phyloP scores from a whole-genome alignment of 2,888 invertebrate species.

The Eurytoma adleriae region DNA sequence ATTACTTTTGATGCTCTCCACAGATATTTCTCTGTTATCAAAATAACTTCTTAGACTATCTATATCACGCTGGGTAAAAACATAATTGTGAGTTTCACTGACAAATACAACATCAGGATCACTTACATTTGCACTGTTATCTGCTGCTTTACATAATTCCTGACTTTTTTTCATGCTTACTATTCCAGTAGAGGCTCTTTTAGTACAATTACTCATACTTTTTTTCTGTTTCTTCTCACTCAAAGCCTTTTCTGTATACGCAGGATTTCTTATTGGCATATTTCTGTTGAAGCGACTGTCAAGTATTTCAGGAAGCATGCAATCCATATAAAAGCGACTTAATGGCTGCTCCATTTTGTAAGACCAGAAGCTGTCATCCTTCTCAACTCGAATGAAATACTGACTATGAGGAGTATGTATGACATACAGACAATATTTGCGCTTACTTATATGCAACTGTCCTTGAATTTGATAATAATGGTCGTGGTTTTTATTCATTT shows the following conservation, averaged over 20 bases:
- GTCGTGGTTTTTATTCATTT: constrained; percentile 38
- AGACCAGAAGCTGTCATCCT: constrained; percentile 31
- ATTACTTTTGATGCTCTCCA: too few species aligned
- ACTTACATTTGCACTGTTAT: too few species aligned
- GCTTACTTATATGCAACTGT: constrained; percentile 42
- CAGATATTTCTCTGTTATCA: too few species aligned
- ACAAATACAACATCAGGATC: too few species aligned
- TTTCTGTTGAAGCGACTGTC: constrained; percentile 44
- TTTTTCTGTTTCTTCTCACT: not conserved
- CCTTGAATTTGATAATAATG: constrained; percentile 56
- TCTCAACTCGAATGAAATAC: constrained; percentile 1
- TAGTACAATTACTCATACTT: too few species aligned
- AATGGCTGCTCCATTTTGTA: constrained; percentile 17
- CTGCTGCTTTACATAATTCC: too few species aligned
- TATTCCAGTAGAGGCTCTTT: too few species aligned
- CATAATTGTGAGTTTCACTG: too few species aligned
- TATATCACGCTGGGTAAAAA: too few species aligned
- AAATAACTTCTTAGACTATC: too few species aligned
- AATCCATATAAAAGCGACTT: constrained; percentile 6
- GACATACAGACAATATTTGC: constrained; percentile 23
- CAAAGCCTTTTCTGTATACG: not conserved
- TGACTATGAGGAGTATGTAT: constrained; percentile 21
- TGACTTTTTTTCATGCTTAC: too few species aligned
- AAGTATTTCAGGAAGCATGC: constrained; percentile 53
- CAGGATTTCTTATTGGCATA: constrained; percentile 51